These are phyloP conservation scores for Macquaria ambigua DNA, from an alignment of 2,113 vertebrate species.

Conservation along the genomic window DNA sequence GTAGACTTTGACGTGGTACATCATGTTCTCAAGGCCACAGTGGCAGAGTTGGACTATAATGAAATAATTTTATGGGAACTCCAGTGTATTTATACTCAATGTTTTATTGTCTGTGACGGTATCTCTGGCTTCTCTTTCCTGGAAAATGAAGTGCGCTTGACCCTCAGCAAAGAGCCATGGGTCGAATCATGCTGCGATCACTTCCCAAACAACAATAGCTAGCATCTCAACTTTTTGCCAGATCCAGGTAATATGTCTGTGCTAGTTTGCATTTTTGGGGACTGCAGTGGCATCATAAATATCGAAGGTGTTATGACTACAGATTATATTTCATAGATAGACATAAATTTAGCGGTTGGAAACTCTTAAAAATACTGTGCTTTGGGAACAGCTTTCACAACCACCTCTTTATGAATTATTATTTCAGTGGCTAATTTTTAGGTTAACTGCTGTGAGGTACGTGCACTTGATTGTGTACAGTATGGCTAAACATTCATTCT, in stretches of 20 bases:
- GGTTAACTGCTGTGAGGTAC: not conserved
- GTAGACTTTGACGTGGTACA: slow-evolving; percentile 58
- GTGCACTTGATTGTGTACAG: not conserved
- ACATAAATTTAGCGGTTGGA: not conserved
- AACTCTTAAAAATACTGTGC: not conserved
- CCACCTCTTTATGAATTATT: not conserved
- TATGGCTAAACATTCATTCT: slow-evolving; percentile 8
- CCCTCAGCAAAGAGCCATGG: not conserved
- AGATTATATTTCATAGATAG: not conserved
- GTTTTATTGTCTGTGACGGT: slow-evolving; percentile 70
- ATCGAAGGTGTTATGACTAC: not conserved
- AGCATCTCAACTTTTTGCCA: not conserved
- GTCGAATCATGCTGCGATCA: slow-evolving; percentile 15
- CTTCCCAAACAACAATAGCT: slow-evolving; percentile 25
- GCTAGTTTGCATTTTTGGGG: not conserved
- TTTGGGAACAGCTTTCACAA: not conserved
- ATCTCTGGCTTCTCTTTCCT: slow-evolving; percentile 48
- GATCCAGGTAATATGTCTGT: slow-evolving; percentile 6
- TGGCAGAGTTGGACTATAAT: slow-evolving; percentile 52
- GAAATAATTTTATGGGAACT: slow-evolving; percentile 67
- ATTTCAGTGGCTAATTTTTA: not conserved
- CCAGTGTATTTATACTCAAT: slow-evolving; percentile 60
- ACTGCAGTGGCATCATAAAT: not conserved
- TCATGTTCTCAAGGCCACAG: slow-evolving; percentile 54
- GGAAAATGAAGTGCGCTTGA: slow-evolving; percentile 50